Conservation (phyloP, 2,888 invertebrate species). For the Hipparchia semele region DNA sequence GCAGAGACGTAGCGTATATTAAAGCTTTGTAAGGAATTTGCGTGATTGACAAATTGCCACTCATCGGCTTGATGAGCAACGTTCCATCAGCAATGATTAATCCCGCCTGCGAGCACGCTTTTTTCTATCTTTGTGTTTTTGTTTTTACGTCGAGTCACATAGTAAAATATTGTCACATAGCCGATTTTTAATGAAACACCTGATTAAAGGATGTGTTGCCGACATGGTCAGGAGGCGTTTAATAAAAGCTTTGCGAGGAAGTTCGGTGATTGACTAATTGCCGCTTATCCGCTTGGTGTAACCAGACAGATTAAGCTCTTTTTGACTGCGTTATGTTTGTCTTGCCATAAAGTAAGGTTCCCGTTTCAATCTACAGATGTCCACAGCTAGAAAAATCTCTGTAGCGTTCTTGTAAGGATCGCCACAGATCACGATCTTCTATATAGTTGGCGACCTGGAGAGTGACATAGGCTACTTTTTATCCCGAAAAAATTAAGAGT, state of each 20-base stretch:
- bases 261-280: slow-evolving; percentile 17
- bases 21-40: slow-evolving; percentile 15
- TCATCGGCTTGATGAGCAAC: slow-evolving; percentile 3
- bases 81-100: slow-evolving; percentile 12
- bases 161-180: background rate
- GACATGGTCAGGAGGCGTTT: slow-evolving; percentile 2
- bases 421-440: too few relatives aligned
- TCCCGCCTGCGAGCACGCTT: background rate
- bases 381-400: too few relatives aligned
- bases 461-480: too few relatives aligned
- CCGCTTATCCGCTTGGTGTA: slow-evolving; percentile 6
- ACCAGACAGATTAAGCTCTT: slow-evolving; percentile 9
- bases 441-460: too few relatives aligned
- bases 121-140: slow-evolving; percentile 12
- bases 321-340: background rate
- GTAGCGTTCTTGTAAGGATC: too few relatives aligned
- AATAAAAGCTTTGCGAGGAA: slow-evolving; percentile 21
- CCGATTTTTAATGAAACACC: slow-evolving; percentile 6
- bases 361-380: too few relatives aligned
- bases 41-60: slow-evolving; percentile 20
- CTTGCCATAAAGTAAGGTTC: background rate
- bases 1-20: slow-evolving; percentile 7
- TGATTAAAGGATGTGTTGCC: slow-evolving; percentile 10
- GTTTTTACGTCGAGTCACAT: background rate
- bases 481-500: too few relatives aligned